Base-by-base conservation (phyloP, 2,113 vertebrate genomes). In the Brachyhypopomus gauderio region DNA sequence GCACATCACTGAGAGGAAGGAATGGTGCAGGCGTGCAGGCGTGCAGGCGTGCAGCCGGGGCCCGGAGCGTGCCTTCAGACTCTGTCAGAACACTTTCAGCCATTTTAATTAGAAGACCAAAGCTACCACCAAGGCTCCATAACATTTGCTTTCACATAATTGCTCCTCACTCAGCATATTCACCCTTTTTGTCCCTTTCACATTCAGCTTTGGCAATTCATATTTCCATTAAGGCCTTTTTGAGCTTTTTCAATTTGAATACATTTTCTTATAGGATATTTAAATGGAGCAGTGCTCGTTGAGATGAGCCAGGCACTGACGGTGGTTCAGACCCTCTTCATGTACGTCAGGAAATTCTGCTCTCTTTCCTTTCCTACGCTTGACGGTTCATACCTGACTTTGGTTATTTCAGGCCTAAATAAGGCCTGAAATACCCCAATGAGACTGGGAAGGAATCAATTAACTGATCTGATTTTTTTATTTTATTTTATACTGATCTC, bases 71-170 rank as follows among this genome's bases (percentile, higher is more conserved):
- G 84, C 80, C 72, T 87, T 87, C 79, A 86, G 80, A 86, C 75
- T 83, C 85, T 84, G 85, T 86, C 86, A 86, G 86, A 85, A 88
- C 83, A 88, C 86, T 84, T 87, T 82, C 79, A 83, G 85, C 86
- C 82, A 85, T 89, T 87, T 89, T 89, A 87, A 89, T 87, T 89
- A 86, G 83, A 86, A 81, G 82, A 79, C 82, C 83, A 84, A 86
- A 84, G 85, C 80, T 56, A 83, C 80, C 69, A 69, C 83, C 72
- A 36, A 72, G 77, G 84, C 83, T 84, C 83, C 85, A 87, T 83
- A 83, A 86, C 85, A 86, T 85, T 86, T 85, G 78, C 78, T 80
- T 85, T 86, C 83, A 86, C 60, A 86, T 84, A 86, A 86, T 84
- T 85, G 86, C 80, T 85, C 87, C 83, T 83, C 83, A 77, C 83